Evolutionary conservation across 2,113 vertebrate species (phyloP), one percentile per base, ranked within the genome.

Genomic region (Ophthalmolycus amberensis): DNA sequence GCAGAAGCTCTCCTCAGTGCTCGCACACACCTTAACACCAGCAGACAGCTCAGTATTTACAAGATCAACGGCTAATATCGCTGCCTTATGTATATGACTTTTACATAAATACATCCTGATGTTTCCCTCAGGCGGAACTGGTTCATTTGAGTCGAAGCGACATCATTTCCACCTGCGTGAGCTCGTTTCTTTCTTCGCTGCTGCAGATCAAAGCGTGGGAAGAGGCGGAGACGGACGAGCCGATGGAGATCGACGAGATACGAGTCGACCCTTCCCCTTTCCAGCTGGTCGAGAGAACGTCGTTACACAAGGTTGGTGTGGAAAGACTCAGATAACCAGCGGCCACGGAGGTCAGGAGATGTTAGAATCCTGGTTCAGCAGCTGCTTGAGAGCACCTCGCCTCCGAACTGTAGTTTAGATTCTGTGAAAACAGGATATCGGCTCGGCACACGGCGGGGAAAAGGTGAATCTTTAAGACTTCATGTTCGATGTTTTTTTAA

Each of bases 231-330:
- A 94, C 96, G 85, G 90, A 95, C 86, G 95, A 96, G 87, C 94
- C 93, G 0, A 96, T 98, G 69, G 97, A 96, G 73, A 96, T 98
- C 15, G 97, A 97, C 71, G 96, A 94, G 92, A 98, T 98, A 80
- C 95, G 94, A 5, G 95, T 99, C 2, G 98, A 99, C 83, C 97
- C 96, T 11, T 97, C 97, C 4, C 97, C 98, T 63, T 99, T 99
- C 91, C 98, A 99, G 87, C 94, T 99, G 84, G 98, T 99, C 74
- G 97, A 99, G 94, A 96, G 97, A 90, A 99, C 98, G 0, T 97
- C 97, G 0, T 86, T 99, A 62, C 98, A 99, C 89, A 98, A 98
- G 96, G 98, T 97, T 18, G 62, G 88, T 63, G 50, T 2, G 34
- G 75, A 67, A 88, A 79, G 56, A 12, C 6, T 3, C 8, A 64